Base-by-base conservation (phyloP, 2,888 invertebrate species). In the Lycaena phlaeas region DNA sequence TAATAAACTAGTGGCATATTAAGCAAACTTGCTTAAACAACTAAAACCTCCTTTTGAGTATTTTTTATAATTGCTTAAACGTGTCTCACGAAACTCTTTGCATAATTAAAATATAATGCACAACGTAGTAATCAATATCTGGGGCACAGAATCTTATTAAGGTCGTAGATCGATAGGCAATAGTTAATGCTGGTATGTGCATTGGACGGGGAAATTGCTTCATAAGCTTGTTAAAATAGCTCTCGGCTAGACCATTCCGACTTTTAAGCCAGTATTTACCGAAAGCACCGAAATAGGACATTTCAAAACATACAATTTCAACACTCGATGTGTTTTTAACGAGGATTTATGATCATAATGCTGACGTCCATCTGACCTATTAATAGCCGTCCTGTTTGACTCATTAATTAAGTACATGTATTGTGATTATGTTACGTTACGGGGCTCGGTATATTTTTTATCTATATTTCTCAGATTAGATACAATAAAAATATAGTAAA, bases 151-250 rank as follows among this genome's bases (percentile, higher is more conserved):
- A 14, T 41, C 11, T 25, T 41, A 30, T 37, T 37, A 37, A 37
- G 29, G 11, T 12, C 17, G 37, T 18, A 42, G 31, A 42, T 42
- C 42, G 34, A 36, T 38, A 38, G 36, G 14, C 41, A 41, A 42
- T 30, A 44, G 36, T 39, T 31, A 43, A 51, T 51, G 52, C 53
- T 54, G 53, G 46, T 25, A 39, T 39, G 39, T 30, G 34, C 27
- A 34, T 22, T 44, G 42, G 46, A 47, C 41, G 49, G 46, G 48
- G 52, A 57, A 54, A 62, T 61, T 53, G 52, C 52, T 56, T 53
- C 50, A 49, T 56, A 59, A 57, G 51, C 55, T 57, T 50, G 56
- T 60, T 60, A 61, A 51, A 52, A 44, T 43, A 42, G 49, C 46
- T 52, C 52, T 52, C 52, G 52, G 42, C 44, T 45, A 44, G 52